phyloP scores from a whole-genome alignment of 2,888 invertebrate species.

The Rhabditoides inermis region DNA sequence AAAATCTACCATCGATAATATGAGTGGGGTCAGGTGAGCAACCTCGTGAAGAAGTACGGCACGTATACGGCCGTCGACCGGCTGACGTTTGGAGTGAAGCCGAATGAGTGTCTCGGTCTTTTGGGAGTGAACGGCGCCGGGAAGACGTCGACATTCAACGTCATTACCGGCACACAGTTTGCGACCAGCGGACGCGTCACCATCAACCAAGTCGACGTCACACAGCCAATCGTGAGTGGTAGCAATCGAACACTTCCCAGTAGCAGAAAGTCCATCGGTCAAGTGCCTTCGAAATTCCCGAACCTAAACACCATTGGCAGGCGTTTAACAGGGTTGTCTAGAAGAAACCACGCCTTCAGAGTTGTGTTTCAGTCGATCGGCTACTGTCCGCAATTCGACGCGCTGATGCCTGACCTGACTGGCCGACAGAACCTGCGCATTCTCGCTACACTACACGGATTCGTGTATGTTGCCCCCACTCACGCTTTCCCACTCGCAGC shows the following conservation, averaged over 20 bases:
- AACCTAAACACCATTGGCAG: no score
- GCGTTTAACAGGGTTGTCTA: no score
- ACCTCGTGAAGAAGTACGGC: slow-evolving; percentile 17
- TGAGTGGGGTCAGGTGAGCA: no score
- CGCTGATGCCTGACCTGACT: slow-evolving; percentile 34
- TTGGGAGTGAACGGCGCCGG: slow-evolving; percentile 42
- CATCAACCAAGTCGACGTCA: slow-evolving; percentile 25
- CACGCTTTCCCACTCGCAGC: not conserved
- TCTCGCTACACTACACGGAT: not conserved
- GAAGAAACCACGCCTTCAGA: no score
- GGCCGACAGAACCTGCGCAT: slow-evolving; percentile 30
- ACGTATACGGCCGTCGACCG: slow-evolving; percentile 23
- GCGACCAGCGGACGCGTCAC: slow-evolving; percentile 27
- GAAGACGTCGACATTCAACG: slow-evolving; percentile 45
- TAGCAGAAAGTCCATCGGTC: no score
- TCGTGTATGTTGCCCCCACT: slow-evolving; percentile 12
- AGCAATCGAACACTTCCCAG: no score
- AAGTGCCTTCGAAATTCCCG: no score
- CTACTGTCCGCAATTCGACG: slow-evolving; percentile 47
- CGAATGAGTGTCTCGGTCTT: slow-evolving; percentile 44
- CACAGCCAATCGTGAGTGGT: slow-evolving; percentile 6
- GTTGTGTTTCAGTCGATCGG: slow-evolving; percentile 32
- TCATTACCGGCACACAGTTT: slow-evolving; percentile 30
- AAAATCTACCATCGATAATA: no score
- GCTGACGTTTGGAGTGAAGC: slow-evolving; percentile 29